Percentiles rank a stretch among this genome's conserved stretches.
phyloP scores from a whole-genome alignment of 1,140 invertebrate genomes.

The Pomacea maculata region DNA sequence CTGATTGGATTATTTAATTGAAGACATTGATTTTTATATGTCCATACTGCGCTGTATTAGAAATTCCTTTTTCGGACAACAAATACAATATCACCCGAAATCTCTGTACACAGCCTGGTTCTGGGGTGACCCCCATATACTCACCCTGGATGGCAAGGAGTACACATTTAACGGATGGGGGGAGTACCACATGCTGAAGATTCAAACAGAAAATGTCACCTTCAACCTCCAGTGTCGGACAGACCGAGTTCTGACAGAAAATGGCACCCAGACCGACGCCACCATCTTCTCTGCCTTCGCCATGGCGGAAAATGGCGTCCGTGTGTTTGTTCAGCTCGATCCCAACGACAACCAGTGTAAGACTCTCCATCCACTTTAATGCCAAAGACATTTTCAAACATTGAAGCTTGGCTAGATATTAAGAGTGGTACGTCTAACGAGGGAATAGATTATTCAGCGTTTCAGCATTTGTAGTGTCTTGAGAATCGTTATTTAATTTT shows the following conservation, averaged over 20 bases:
- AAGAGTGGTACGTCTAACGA: too few relatives aligned
- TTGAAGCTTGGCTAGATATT: too few relatives aligned
- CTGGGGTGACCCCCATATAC: conserved; percentile 55
- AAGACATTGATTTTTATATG: too few relatives aligned
- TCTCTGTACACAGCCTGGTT: conserved; percentile 26
- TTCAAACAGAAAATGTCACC: background rate
- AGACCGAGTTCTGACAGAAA: background rate
- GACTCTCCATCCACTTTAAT: too few relatives aligned
- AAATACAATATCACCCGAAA: background rate
- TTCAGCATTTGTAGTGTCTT: too few relatives aligned
- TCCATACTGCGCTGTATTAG: too few relatives aligned
- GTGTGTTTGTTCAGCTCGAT: background rate
- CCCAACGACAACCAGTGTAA: too few relatives aligned
- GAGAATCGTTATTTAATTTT: too few relatives aligned
- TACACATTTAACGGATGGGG: conserved; percentile 58
- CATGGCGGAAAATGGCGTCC: conserved; percentile 20
- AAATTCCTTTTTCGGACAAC: too few relatives aligned
- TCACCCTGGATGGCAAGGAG: conserved; percentile 48
- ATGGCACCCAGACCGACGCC: conserved; percentile 22
- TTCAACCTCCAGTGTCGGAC: conserved; percentile 36
- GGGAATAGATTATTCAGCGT: too few relatives aligned
- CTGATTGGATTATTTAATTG: too few relatives aligned
- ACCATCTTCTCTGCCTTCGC: conserved; percentile 40
- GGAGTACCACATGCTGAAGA: background rate
- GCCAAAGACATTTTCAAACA: too few relatives aligned